A percentile compares a stretch with the other conserved stretches of the same genome.
Conservation (phyloP, 2,888 invertebrate genomes). For the Sceliomorpha sp. region DNA sequence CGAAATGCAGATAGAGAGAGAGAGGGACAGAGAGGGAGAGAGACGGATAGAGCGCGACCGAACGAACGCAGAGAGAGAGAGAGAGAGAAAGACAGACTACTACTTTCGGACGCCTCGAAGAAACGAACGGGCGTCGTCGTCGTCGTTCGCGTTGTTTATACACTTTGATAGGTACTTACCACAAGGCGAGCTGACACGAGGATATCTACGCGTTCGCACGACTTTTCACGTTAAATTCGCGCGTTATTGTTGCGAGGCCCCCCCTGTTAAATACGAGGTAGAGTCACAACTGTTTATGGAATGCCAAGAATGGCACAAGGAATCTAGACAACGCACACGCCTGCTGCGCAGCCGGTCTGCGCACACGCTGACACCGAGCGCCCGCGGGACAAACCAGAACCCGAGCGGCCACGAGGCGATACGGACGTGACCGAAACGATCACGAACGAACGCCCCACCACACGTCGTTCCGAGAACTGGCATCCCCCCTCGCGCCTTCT, state of each 20-base stretch:
- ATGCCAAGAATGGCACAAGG: constrained; percentile 98
- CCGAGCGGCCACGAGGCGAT: constrained; percentile 63
- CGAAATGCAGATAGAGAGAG: constrained; percentile 28
- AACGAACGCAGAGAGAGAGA: constrained; percentile 36
- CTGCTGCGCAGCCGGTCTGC: constrained; percentile 90
- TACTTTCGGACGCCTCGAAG: constrained; percentile 83
- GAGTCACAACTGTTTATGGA: constrained; percentile 85
- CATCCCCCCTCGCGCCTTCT: constrained; percentile 24
- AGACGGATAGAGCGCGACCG: background rate
- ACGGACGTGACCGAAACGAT: constrained; percentile 65
- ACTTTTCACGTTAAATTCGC: constrained; percentile 77
- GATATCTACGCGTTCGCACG: constrained; percentile 68
- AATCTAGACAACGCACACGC: constrained; percentile 96
- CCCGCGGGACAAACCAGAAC: constrained; percentile 81
- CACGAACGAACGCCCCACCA: constrained; percentile 54
- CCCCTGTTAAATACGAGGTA: constrained; percentile 80
- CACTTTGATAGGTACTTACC: constrained; percentile 83
- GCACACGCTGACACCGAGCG: constrained; percentile 88
- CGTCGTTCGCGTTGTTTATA: constrained; percentile 44
- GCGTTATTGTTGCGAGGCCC: constrained; percentile 71
- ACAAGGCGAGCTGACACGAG: constrained; percentile 83
- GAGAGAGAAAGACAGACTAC: too few species aligned
- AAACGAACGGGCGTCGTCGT: constrained; percentile 62
- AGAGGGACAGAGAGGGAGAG: too few species aligned
- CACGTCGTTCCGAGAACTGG: constrained; percentile 48